Conservation (phyloP, 1,140 invertebrate species). For the Liolophura sinensis region DNA sequence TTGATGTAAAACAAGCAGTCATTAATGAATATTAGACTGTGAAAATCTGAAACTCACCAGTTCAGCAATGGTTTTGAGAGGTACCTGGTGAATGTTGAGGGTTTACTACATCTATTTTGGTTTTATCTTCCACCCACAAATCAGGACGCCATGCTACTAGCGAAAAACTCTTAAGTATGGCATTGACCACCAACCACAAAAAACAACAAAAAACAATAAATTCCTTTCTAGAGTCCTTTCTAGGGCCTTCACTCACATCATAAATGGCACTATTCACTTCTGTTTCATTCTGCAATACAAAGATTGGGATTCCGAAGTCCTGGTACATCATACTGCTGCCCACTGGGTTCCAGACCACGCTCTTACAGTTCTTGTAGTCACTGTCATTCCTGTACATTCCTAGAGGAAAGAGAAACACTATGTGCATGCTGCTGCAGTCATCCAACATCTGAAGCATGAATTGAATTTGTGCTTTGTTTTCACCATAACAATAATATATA, state of each 20-base stretch:
- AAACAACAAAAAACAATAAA: no score
- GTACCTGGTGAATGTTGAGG: no score
- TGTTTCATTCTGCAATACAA: conserved; percentile 68
- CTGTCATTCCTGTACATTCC: conserved; percentile 39
- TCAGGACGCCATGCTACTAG: no score
- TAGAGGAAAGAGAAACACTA: conserved; percentile 18
- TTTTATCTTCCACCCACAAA: no score
- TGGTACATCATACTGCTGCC: conserved; percentile 75
- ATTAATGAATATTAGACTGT: no score
- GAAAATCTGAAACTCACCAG: no score
- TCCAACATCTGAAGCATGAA: background rate
- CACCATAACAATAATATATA: background rate
- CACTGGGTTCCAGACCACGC: conserved; percentile 73
- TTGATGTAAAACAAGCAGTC: no score
- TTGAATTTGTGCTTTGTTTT: background rate
- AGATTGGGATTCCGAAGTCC: conserved; percentile 84
- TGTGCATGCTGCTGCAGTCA: conserved; percentile 9
- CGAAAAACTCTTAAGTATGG: no score
- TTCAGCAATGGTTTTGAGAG: no score
- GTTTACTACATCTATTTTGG: no score
- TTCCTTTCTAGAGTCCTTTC: no score
- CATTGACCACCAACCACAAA: no score
- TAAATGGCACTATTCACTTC: conserved; percentile 65
- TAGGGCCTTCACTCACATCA: conserved; percentile 41
- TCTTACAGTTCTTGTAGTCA: conserved; percentile 32